phyloP scores from a whole-genome alignment of 2,113 vertebrate genomes.

The Lepisosteus osseus region DNA sequence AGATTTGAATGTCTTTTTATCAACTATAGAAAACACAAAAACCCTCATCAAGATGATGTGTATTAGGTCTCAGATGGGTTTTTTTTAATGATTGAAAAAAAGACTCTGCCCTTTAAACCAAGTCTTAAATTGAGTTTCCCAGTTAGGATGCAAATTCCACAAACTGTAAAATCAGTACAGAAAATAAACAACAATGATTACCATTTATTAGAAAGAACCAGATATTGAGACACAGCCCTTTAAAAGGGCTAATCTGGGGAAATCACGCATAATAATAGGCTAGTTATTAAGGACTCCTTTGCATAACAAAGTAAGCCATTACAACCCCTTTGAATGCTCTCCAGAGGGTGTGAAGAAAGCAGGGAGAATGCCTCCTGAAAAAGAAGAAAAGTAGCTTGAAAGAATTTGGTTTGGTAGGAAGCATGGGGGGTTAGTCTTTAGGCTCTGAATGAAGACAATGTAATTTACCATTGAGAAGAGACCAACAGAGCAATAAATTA shows the following conservation, averaged over 20 bases:
- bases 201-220: not conserved
- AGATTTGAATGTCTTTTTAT: too few species aligned
- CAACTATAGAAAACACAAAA: too few species aligned
- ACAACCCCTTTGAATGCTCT: slow-evolving; percentile 60
- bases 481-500: slow-evolving; percentile 85
- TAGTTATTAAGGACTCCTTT: slow-evolving; percentile 66
- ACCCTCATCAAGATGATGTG: too few species aligned
- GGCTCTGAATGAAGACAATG: slow-evolving; percentile 78
- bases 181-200: not conserved
- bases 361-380: slow-evolving; percentile 23
- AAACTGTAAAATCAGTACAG: too few species aligned
- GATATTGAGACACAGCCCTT: slow-evolving; percentile 49
- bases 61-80: too few species aligned
- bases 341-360: slow-evolving; percentile 51
- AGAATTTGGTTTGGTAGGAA: slow-evolving; percentile 29
- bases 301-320: slow-evolving; percentile 71
- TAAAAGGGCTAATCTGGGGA: slow-evolving; percentile 71
- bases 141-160: too few species aligned
- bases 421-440: slow-evolving; percentile 49
- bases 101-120: too few species aligned
- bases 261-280: slow-evolving; percentile 67
- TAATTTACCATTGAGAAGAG: slow-evolving; percentile 78
- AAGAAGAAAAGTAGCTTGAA: slow-evolving; percentile 25
- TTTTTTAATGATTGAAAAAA: too few species aligned
- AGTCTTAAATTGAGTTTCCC: too few species aligned